These are phyloP conservation scores for Mechanitis messenoides DNA, from an alignment of 2,888 invertebrate species.

Conservation along the genomic window DNA sequence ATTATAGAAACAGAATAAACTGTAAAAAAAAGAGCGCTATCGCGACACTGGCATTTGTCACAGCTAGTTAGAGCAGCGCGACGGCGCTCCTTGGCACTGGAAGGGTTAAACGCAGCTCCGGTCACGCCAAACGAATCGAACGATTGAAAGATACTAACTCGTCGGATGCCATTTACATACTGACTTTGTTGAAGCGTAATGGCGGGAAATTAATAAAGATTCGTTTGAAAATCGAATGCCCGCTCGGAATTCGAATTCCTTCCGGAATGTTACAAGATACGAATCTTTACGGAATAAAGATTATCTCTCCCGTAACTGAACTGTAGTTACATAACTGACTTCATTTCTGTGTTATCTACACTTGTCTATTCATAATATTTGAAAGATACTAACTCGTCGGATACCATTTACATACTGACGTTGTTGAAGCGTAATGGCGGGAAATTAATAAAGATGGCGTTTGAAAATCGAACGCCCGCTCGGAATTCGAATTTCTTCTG, in stretches of 20 bases:
- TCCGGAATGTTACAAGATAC: too few relatives aligned
- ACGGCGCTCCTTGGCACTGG: too few relatives aligned
- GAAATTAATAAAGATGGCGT: constrained; percentile 26
- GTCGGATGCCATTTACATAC: constrained; percentile 40
- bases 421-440: constrained; percentile 33
- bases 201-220: constrained; percentile 37
- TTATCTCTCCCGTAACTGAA: too few relatives aligned
- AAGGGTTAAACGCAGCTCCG: constrained; percentile 44
- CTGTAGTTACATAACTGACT: neutral
- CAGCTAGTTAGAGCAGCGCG: too few relatives aligned
- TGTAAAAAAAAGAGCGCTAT: too few relatives aligned
- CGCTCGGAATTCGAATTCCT: constrained; percentile 13
- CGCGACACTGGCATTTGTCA: too few relatives aligned
- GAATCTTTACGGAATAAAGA: too few relatives aligned
- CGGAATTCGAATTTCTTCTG: neutral
- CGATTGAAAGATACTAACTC: constrained; percentile 31
- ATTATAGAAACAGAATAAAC: too few relatives aligned
- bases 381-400: constrained; percentile 30
- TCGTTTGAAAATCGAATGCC: constrained; percentile 31
- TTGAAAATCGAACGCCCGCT: neutral
- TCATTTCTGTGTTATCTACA: constrained; percentile 15
- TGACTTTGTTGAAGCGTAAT: constrained; percentile 31
- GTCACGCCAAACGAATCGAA: constrained; percentile 48
- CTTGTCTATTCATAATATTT: constrained; percentile 11
- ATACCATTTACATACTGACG: constrained; percentile 40